A percentile compares a stretch with the other conserved stretches of the same genome.
Evolutionary conservation across 2,113 vertebrate species (phyloP).

Genomic region (Coptodon rendalli): DNA sequence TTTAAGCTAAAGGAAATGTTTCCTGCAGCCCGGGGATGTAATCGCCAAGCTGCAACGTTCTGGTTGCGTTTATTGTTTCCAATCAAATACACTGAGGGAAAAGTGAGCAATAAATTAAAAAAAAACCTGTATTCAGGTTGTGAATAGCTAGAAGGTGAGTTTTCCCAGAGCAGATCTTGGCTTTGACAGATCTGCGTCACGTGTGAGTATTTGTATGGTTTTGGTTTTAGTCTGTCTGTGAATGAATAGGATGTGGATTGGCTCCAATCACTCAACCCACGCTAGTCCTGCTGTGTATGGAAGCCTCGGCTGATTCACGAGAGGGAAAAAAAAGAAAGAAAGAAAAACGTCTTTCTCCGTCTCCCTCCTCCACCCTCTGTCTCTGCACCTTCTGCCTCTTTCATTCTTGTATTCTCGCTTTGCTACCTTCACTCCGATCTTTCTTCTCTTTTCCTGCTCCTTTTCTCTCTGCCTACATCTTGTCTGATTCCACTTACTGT

Average conservation of each 20-base stretch:
- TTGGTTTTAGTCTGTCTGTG: constrained; percentile 23
- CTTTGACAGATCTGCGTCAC: not conserved
- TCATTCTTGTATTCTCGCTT: not conserved
- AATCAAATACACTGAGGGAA: not conserved
- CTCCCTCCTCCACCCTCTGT: constrained; percentile 35
- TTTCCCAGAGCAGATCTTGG: not conserved
- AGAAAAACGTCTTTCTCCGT: not conserved
- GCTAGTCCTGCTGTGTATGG: constrained; percentile 7
- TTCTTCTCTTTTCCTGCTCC: not conserved
- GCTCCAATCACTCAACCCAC: constrained; percentile 46
- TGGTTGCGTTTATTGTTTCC: not conserved
- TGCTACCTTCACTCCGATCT: not conserved
- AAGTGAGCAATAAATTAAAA: rapidly evolving
- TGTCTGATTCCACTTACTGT: constrained; percentile 10
- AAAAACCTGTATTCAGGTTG: not conserved
- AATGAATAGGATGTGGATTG: constrained; percentile 47
- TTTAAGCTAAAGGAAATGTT: not conserved
- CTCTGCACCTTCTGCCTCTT: constrained; percentile 17
- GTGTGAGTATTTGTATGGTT: not conserved
- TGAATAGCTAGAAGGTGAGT: not conserved
- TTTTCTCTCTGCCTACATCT: constrained; percentile 17
- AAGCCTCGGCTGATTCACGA: constrained; percentile 39
- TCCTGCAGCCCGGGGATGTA: not conserved
- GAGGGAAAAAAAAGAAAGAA: not conserved
- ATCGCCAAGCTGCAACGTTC: not conserved